Base-by-base conservation (phyloP, 2,888 invertebrate genomes). In the Neoascia interrupta region DNA sequence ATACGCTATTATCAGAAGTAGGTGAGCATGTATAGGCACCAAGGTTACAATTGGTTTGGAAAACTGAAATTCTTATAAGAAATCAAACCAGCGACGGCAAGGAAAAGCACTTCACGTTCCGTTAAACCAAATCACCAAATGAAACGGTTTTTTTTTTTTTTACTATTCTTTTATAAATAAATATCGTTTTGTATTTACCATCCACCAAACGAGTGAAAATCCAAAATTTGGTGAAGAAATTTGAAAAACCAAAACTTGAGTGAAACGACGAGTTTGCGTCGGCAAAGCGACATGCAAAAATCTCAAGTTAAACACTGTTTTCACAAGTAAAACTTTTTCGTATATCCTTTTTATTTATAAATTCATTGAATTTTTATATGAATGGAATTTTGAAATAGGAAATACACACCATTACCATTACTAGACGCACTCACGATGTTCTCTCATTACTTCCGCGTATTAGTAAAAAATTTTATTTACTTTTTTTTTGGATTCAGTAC, bases 331-430 rank as follows among this genome's bases (percentile, higher is more conserved):
- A n/a, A 26, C 11, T n/a, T 11, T 23, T 18, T 3, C 34, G 36
- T 31, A 26, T 37, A n/a, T 31, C n/a, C n/a, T n/a, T n/a, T n/a
- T n/a, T n/a, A n/a, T n/a, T 18, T 23, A 8, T 72, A 26, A 19
- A 63, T 70, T 49, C 54, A 49, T 70, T 26, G 28, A 75, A 63
- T 47, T 36, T 34, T 64, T 72, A n/a, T n/a, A n/a, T n/a, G n/a
- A n/a, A n/a, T n/a, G n/a, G n/a, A n/a, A n/a, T n/a, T n/a, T 19
- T 53, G 15, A 61, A 60, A 31, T n/a, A 4, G 54, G 68, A 39
- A 70, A 79, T 79, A 79, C 79, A 68, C 79, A 79, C 79, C 79
- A 79, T 79, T 79, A 79, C 79, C 79, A 79, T 79, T 68, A 79
- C 74, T 74, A 69, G 58, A 80, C 74, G 56, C 80, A 80, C 80